Evolutionary conservation across 2,113 vertebrate genomes (phyloP).

Genomic region (Mohoua ochrocephala): DNA sequence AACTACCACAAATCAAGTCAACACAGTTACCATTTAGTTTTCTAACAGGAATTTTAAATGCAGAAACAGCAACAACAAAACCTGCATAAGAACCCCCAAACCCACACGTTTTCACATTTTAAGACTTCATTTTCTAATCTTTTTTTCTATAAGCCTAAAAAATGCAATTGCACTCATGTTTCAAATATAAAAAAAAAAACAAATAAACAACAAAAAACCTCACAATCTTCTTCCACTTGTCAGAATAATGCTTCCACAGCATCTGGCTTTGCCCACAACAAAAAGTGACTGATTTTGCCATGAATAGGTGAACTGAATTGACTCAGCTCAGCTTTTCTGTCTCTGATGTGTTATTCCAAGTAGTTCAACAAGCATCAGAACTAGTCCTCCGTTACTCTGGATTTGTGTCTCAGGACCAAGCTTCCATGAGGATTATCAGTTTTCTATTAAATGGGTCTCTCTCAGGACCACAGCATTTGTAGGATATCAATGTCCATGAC

Average conservation of each 20-base stretch:
- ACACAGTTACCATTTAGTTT: not conserved
- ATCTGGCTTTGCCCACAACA: not conserved
- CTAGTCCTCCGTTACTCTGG: not conserved
- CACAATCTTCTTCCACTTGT: not conserved
- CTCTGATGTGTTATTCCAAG: not conserved
- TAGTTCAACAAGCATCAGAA: not conserved
- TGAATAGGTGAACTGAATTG: not conserved
- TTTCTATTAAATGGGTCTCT: not conserved
- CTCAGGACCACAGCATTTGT: not conserved
- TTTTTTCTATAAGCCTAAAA: not conserved
- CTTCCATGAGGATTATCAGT: not conserved
- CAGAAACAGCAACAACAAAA: not conserved
- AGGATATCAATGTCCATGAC: fast-evolving
- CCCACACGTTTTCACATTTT: not conserved
- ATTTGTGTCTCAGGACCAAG: not conserved
- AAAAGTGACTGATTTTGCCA: not conserved
- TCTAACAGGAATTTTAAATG: not conserved
- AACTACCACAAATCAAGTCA: not conserved
- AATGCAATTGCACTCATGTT: not conserved
- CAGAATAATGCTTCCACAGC: not conserved
- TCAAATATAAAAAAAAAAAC: not conserved
- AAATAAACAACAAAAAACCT: not conserved
- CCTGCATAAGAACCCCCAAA: fast-evolving
- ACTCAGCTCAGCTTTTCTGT: not conserved
- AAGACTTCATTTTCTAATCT: not conserved